Evolutionary conservation across 1,140 invertebrate genomes (phyloP).

Genomic region (Chionoecetes opilio): DNA sequence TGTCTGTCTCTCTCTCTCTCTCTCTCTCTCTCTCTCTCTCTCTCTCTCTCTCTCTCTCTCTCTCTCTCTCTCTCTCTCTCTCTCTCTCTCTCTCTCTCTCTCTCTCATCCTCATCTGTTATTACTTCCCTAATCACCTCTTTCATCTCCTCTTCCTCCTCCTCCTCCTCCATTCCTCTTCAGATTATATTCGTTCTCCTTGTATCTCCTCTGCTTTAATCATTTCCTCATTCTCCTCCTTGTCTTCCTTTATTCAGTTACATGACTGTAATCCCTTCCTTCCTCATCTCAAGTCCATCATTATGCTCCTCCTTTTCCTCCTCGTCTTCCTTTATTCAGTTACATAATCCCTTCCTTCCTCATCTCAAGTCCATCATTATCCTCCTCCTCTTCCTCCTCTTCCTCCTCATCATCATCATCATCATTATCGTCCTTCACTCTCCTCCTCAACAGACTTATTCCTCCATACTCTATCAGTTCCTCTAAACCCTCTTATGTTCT

Average conservation of each 20-base stretch:
- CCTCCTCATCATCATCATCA: background rate
- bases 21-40: background rate
- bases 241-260: no score
- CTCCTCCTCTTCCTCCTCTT: background rate
- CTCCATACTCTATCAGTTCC: no score
- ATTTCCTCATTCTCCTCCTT: background rate
- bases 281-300: background rate
- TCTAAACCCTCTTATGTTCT: no score
- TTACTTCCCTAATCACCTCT: background rate
- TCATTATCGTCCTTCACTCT: background rate
- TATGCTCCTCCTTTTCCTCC: background rate
- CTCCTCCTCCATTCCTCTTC: background rate
- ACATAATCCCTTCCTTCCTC: background rate
- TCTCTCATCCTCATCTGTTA: background rate
- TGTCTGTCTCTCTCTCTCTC: background rate
- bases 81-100: constrained; percentile 19
- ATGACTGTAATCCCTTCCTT: background rate
- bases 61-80: no score
- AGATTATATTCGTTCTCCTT: no score
- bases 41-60: background rate
- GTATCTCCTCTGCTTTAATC: background rate
- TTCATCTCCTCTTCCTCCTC: background rate
- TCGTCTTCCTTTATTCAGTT: background rate
- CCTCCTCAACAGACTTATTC: no score
- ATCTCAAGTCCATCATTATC: background rate